Evolutionary conservation across 2,888 invertebrate species (phyloP).

Genomic region (Erebia epiphron): DNA sequence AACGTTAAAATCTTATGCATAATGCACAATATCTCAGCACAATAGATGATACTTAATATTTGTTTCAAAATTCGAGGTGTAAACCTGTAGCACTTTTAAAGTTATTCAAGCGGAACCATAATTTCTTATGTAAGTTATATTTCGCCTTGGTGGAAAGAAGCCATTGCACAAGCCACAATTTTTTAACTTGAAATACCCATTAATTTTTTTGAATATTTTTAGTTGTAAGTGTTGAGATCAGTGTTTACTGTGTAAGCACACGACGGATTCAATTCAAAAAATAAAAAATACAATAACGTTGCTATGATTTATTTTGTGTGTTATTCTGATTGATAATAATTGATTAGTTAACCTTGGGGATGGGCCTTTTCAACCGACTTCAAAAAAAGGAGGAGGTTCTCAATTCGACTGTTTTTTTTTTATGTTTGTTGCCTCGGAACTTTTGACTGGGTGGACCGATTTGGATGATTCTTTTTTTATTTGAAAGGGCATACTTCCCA

Average conservation of each 20-base stretch:
- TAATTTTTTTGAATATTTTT: slow-evolving; percentile 84
- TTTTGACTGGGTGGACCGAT: too few species aligned
- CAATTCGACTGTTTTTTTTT: too few species aligned
- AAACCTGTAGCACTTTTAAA: slow-evolving; percentile 62
- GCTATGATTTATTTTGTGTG: slow-evolving; percentile 81
- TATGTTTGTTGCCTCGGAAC: too few species aligned
- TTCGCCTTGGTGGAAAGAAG: slow-evolving; percentile 67
- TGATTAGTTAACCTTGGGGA: not conserved
- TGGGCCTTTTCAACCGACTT: too few species aligned
- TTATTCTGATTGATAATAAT: slow-evolving; percentile 53
- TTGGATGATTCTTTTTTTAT: too few species aligned
- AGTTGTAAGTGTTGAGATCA: slow-evolving; percentile 87
- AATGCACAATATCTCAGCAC: slow-evolving; percentile 79
- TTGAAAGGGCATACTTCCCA: too few species aligned
- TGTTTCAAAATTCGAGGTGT: slow-evolving; percentile 56
- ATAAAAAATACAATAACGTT: slow-evolving; percentile 86
- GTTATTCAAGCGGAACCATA: slow-evolving; percentile 66
- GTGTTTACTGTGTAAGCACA: slow-evolving; percentile 89
- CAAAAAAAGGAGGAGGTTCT: too few species aligned
- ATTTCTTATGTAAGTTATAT: slow-evolving; percentile 48
- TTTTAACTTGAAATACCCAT: slow-evolving; percentile 70
- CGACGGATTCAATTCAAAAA: slow-evolving; percentile 86
- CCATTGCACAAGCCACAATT: slow-evolving; percentile 78
- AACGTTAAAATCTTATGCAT: slow-evolving; percentile 66
- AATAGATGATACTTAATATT: slow-evolving; percentile 63